These are phyloP conservation scores for Ceraclea dissimilis DNA, from an alignment of 2,888 invertebrate species.

Conservation along the genomic window DNA sequence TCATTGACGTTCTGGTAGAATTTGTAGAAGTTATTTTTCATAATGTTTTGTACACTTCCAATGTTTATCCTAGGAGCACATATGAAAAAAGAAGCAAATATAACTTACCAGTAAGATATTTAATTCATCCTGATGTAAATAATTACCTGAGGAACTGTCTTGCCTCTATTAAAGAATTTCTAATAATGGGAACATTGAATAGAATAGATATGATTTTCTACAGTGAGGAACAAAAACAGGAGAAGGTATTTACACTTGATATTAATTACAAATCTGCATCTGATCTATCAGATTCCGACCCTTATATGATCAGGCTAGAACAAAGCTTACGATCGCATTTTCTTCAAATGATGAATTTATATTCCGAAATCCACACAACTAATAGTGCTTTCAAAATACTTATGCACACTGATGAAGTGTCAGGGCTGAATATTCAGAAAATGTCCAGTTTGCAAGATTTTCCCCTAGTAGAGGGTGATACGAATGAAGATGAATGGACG, in stretches of 20 bases:
- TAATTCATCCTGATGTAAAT: constrained; percentile 57
- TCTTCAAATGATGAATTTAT: constrained; percentile 48
- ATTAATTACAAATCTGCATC: constrained; percentile 34
- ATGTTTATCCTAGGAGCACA: constrained; percentile 57
- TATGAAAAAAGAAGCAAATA: constrained; percentile 58
- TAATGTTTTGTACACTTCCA: constrained; percentile 50
- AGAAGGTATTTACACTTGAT: constrained; percentile 35
- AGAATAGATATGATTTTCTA: constrained; percentile 47
- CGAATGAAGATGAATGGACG: too few species aligned
- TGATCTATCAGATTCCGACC: constrained; percentile 40
- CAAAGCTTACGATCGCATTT: constrained; percentile 54
- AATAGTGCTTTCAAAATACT: constrained; percentile 57
- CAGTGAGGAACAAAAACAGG: constrained; percentile 35
- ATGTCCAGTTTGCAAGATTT: constrained; percentile 46
- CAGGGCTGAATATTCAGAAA: constrained; percentile 46
- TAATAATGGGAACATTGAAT: constrained; percentile 43
- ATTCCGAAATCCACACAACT: constrained; percentile 44
- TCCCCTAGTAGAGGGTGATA: constrained; percentile 34
- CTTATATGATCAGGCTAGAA: constrained; percentile 55
- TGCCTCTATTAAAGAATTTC: constrained; percentile 43
- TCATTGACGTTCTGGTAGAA: constrained; percentile 53
- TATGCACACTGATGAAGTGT: constrained; percentile 53
- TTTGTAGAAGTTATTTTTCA: constrained; percentile 60
- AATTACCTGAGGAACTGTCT: constrained; percentile 52
- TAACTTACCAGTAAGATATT: constrained; percentile 51